Percentiles rank a stretch among this genome's conserved stretches.
phyloP scores from a whole-genome alignment of 2,797 vertebrate genomes.

The Brotogeris chrysoptera region DNA sequence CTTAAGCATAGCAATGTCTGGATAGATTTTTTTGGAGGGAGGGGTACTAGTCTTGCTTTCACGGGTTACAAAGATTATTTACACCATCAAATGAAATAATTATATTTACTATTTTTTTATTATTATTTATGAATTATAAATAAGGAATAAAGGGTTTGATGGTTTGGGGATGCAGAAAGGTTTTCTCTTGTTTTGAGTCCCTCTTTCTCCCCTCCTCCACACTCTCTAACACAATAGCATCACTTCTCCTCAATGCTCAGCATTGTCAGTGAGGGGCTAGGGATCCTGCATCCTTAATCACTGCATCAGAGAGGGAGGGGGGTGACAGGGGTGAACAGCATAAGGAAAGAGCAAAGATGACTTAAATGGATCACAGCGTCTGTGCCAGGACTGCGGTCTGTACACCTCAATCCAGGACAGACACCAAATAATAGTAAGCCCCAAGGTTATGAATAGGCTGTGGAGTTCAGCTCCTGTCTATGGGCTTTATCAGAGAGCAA shows the following conservation, averaged over 20 bases:
- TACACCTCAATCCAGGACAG: not conserved
- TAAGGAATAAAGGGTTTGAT: not conserved
- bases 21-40: not conserved
- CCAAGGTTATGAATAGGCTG: slow-evolving; percentile 35
- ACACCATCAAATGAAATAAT: not conserved
- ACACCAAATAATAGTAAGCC: not conserved
- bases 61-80: not conserved
- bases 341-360: slow-evolving; percentile 31
- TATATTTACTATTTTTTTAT: fast-evolving
- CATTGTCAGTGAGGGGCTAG: not conserved
- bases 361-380: slow-evolving; percentile 32
- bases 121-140: not conserved
- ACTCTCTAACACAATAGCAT: not conserved
- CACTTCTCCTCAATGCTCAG: not conserved
- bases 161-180: not conserved
- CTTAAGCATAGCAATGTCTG: not conserved
- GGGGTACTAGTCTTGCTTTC: not conserved
- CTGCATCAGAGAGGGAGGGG: not conserved
- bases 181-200: not conserved
- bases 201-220: not conserved
- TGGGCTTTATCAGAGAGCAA: slow-evolving; percentile 42
- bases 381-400: slow-evolving; percentile 10
- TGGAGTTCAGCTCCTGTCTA: not conserved
- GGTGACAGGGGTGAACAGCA: not conserved
- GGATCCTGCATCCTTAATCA: slow-evolving; percentile 18